Evolutionary conservation across 2,113 vertebrate genomes (phyloP).

Genomic region (Gasterosteus nipponicus): DNA sequence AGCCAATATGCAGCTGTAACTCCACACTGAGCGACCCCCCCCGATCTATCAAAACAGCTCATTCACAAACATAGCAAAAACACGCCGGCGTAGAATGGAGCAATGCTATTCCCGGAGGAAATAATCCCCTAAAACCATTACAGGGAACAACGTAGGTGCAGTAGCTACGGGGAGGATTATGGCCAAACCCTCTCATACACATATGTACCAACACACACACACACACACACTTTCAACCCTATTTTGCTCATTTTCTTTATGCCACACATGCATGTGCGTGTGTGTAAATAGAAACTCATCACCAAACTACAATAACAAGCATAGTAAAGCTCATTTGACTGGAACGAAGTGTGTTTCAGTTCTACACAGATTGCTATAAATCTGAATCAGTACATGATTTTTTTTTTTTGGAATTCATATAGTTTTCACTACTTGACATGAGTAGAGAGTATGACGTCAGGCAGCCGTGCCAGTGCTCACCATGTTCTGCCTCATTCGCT

Average conservation of each 20-base stretch:
- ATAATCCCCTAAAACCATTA: conserved; percentile 84
- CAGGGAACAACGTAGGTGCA: conserved; percentile 74
- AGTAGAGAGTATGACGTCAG: background rate
- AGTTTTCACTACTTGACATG: background rate
- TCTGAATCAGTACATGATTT: background rate
- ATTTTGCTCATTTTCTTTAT: conserved; percentile 45
- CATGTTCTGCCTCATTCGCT: conserved; percentile 47
- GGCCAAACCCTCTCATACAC: conserved; percentile 12
- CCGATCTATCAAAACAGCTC: conserved; percentile 67
- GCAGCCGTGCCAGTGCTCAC: conserved; percentile 21
- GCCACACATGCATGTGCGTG: conserved; percentile 10
- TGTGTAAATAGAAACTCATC: conserved; percentile 40
- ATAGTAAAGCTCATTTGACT: conserved; percentile 49
- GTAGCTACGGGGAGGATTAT: conserved; percentile 75
- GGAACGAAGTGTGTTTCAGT: background rate
- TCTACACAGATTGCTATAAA: background rate
- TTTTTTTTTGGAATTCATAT: background rate
- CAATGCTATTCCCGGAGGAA: conserved; percentile 72
- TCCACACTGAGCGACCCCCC: conserved; percentile 56
- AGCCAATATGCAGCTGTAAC: conserved; percentile 69
- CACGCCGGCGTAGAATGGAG: conserved; percentile 53
- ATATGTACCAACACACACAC: background rate
- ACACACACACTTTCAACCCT: conserved; percentile 19
- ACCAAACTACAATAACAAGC: conserved; percentile 50
- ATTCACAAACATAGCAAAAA: conserved; percentile 73